Conservation (phyloP, 2,113 vertebrate species). For the Calidris pygmaea region DNA sequence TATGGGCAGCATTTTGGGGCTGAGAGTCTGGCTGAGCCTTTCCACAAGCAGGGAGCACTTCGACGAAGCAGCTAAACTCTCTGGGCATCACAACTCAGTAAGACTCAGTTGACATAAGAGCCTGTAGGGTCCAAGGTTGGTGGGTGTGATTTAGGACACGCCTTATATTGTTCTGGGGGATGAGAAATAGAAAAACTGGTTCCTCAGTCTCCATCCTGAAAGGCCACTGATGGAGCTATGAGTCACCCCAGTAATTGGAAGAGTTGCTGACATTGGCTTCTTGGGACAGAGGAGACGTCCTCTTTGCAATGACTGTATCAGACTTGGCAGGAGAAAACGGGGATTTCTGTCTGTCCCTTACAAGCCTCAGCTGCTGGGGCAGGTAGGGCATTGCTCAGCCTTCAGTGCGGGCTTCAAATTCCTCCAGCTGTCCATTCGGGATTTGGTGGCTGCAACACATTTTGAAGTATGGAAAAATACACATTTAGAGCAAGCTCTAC, state of each 20-base stretch:
- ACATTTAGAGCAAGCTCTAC: background rate
- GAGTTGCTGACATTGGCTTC: background rate
- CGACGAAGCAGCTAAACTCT: background rate
- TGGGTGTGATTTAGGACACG: background rate
- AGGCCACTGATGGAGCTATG: background rate
- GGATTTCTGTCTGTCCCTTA: background rate
- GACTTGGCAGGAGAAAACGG: fast-evolving
- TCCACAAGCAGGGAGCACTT: background rate
- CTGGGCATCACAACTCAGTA: background rate
- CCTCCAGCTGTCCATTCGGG: fast-evolving
- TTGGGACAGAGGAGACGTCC: background rate
- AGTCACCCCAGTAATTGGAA: background rate
- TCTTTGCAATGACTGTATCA: fast-evolving
- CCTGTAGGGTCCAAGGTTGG: background rate
- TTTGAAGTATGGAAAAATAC: background rate
- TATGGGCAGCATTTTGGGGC: background rate
- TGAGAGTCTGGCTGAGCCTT: background rate
- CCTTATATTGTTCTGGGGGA: background rate
- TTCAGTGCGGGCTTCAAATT: background rate
- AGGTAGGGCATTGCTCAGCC: background rate
- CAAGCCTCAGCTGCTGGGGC: background rate
- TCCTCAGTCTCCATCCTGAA: background rate
- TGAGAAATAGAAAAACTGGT: background rate
- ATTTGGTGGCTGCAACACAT: background rate
- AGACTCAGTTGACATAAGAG: background rate